Evolutionary conservation across 2,888 invertebrate genomes (phyloP), one percentile per base, ranked within the genome.

Genomic region (Tetramorium bicarinatum): DNA sequence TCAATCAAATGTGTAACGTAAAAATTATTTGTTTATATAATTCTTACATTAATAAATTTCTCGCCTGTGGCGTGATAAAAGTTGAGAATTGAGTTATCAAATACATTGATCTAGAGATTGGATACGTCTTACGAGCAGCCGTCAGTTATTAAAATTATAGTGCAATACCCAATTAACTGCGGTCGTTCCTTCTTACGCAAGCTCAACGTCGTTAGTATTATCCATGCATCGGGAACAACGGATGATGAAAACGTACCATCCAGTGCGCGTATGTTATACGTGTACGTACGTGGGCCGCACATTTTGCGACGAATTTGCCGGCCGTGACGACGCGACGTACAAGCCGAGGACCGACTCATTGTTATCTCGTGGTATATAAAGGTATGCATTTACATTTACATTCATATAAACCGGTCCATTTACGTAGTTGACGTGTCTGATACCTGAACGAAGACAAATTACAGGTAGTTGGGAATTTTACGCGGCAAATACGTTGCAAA

Each of bases 141-240:
- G 21, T 25, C 49, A 61, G 3, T 54, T 52, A 41, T 59, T 47
- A 34, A 61, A 66, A 66, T 66, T 18, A 83, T 49, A 82, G 84
- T 72, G 62, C 72, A 66, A 83, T 89, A 64, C 87, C 74, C 85
- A 90, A 88, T 86, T 86, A 82, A 69, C 52, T 64, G 85, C 59
- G 41, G 62, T 49, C 25, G n/a, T 84, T 75, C 81, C 79, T 82
- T 87, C 85, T 89, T 89, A 82, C 86, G 85, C 82, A 90, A 90
- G 87, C 62, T 82, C 29, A 34, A 59, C 47, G 79, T 87, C 82
- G 89, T 91, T 47, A 44, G 21, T 34, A 69, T 69, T 91, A 88
- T 83, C 21, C 77, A 89, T 89, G 91, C 67, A 91, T 88, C 84
- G 89, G 82, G 89, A 89, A 75, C 89, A 84, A n/a, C 61, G 76